phyloP scores from a whole-genome alignment of 2,113 vertebrate genomes.

The Hydrolagus affinis region DNA sequence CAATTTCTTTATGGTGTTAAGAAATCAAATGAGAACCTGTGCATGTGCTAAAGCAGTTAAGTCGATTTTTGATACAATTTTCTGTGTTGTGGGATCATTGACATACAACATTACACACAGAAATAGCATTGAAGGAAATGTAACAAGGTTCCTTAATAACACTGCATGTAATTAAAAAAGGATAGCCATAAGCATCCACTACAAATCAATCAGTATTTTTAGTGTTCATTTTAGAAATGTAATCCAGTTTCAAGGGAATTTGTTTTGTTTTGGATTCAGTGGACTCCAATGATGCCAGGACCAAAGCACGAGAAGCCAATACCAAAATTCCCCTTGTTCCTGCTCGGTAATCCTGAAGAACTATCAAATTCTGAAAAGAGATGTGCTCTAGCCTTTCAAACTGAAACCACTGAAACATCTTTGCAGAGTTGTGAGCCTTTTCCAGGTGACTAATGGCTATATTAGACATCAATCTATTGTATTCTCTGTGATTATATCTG shows the following conservation, averaged over 20 bases:
- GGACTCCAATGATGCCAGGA: neutral
- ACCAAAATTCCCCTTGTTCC: neutral
- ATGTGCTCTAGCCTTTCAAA: neutral
- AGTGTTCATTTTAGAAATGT: neutral
- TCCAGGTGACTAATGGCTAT: conserved; percentile 29
- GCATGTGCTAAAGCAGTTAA: neutral
- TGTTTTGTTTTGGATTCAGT: conserved; percentile 20
- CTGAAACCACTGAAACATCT: conserved; percentile 22
- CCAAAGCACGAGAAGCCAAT: neutral
- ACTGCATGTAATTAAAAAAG: neutral
- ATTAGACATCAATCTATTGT: neutral
- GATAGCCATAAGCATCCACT: neutral
- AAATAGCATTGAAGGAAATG: neutral
- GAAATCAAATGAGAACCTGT: neutral
- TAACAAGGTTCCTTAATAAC: too few species aligned
- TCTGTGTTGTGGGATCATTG: neutral
- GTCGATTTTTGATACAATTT: neutral
- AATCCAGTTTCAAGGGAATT: neutral
- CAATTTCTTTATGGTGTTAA: neutral
- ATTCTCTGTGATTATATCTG: neutral
- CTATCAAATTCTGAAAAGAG: neutral
- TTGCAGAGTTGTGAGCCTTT: conserved; percentile 21
- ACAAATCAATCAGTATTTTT: neutral
- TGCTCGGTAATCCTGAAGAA: conserved; percentile 20
- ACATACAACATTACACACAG: neutral